These are phyloP conservation scores for Drosophila serrata DNA, from an alignment of 1,140 invertebrate genomes.

Conservation along the genomic window DNA sequence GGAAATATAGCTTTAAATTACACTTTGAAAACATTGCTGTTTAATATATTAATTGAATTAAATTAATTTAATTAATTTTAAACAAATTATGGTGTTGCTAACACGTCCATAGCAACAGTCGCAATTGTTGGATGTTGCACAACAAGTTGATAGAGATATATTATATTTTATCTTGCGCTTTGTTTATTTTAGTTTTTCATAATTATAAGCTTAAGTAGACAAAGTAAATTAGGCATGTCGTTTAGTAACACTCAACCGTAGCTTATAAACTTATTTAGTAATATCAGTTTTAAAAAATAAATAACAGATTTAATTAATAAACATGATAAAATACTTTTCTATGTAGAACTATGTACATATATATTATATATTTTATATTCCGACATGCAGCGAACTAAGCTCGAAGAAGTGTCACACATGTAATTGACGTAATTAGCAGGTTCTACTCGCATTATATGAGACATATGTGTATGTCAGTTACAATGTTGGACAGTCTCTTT, in stretches of 20 bases:
- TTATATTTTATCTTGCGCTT: not conserved
- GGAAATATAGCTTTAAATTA: too few species aligned
- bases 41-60: too few species aligned
- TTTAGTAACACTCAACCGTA: not conserved
- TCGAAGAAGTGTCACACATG: constrained; percentile 33
- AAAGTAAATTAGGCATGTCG: not conserved
- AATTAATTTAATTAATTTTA: too few species aligned
- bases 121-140: not conserved
- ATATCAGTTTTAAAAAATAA: not conserved
- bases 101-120: too few species aligned
- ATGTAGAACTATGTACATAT: not conserved
- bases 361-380: constrained; percentile 37
- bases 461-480: constrained; percentile 10
- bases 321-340: not conserved
- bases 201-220: not conserved
- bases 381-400: constrained; percentile 39
- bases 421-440: constrained; percentile 75
- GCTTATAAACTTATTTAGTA: not conserved
- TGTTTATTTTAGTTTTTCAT: not conserved
- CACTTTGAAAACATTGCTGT: too few species aligned
- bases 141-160: not conserved
- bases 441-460: constrained; percentile 1
- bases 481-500: constrained; percentile 4
- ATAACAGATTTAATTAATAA: not conserved
- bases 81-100: too few species aligned